These are phyloP conservation scores for Steinernema scapterisci DNA, from an alignment of 2,888 invertebrate genomes.

Conservation along the genomic window DNA sequence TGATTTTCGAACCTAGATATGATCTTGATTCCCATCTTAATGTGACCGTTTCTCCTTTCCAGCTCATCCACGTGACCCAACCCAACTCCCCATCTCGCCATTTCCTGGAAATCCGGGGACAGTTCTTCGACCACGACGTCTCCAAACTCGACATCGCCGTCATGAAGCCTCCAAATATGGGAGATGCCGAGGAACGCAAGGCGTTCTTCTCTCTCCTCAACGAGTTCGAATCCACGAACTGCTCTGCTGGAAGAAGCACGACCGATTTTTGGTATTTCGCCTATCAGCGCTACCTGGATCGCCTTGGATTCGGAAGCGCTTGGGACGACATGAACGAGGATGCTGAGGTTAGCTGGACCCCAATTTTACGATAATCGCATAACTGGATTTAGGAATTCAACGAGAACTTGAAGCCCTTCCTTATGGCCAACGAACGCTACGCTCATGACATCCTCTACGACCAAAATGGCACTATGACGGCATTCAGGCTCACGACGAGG, in stretches of 20 bases:
- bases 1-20: no score
- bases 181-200: constrained; percentile 38
- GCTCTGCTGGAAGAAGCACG: constrained; percentile 40
- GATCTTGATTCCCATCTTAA: no score
- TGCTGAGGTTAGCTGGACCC: constrained; percentile 40
- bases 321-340: constrained; percentile 45
- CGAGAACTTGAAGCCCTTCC: constrained; percentile 48
- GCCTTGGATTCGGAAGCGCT: constrained; percentile 52
- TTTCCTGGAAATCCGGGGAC: constrained; percentile 51
- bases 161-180: constrained; percentile 55
- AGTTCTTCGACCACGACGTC: constrained; percentile 46
- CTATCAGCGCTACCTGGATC: constrained; percentile 50
- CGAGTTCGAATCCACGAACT: constrained; percentile 48
- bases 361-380: background rate
- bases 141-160: constrained; percentile 54
- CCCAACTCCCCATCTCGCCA: constrained; percentile 48
- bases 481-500: constrained; percentile 53
- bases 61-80: constrained; percentile 60
- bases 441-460: constrained; percentile 50
- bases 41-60: constrained; percentile 35
- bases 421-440: constrained; percentile 54
- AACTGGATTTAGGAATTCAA: constrained; percentile 45
- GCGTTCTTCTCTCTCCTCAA: constrained; percentile 45
- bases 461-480: constrained; percentile 34
- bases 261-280: constrained; percentile 60